Conservation (phyloP, 2,888 invertebrate species). For the Trichacis sp. region DNA sequence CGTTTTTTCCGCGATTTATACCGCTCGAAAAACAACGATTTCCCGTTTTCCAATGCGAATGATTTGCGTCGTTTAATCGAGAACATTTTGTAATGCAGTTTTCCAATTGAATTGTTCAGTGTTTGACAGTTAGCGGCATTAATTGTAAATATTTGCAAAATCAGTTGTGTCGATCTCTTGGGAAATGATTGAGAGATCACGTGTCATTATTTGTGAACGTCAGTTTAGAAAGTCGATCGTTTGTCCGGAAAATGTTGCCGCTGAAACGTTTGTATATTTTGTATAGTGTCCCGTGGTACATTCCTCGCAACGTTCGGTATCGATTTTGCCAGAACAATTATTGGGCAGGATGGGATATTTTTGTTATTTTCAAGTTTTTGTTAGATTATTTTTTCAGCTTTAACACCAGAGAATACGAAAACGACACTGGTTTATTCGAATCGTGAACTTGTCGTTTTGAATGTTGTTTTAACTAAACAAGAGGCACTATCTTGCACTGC, state of each 20-base stretch:
- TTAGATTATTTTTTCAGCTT: too few species aligned
- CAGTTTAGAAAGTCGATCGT: neutral
- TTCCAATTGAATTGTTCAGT: too few species aligned
- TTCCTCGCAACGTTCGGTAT: neutral
- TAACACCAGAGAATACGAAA: too few species aligned
- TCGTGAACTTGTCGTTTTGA: neutral
- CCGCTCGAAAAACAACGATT: neutral
- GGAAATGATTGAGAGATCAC: neutral
- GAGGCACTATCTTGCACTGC: neutral
- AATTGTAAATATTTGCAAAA: slow-evolving; percentile 27
- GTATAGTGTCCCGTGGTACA: neutral
- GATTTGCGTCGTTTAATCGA: neutral
- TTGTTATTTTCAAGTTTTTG: too few species aligned
- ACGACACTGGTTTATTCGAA: too few species aligned
- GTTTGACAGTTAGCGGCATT: slow-evolving; percentile 29
- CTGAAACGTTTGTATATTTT: neutral
- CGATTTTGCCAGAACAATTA: neutral
- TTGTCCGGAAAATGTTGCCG: neutral
- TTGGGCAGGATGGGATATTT: neutral
- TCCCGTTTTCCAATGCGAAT: neutral
- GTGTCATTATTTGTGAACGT: slow-evolving; percentile 2
- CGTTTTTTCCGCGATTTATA: neutral
- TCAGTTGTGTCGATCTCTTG: slow-evolving; percentile 2
- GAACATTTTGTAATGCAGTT: too few species aligned
- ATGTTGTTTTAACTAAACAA: neutral